These are phyloP conservation scores for Leuctra nigra DNA, from an alignment of 2,888 invertebrate genomes.

Conservation along the genomic window DNA sequence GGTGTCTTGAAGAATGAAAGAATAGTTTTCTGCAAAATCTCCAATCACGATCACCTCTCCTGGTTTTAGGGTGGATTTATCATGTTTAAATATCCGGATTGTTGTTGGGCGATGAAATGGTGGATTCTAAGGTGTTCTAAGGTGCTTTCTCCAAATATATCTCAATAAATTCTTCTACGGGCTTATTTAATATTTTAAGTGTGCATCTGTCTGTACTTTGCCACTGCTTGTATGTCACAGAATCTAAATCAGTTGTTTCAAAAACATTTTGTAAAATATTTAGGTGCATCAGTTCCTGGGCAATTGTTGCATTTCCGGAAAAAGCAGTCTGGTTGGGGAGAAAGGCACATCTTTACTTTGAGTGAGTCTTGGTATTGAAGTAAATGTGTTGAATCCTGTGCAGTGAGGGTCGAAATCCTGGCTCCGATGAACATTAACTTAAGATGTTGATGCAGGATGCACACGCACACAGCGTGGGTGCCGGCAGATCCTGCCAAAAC, in stretches of 20 bases:
- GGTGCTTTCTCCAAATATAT: constrained; percentile 20
- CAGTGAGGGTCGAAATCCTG: background rate
- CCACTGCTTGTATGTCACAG: constrained; percentile 29
- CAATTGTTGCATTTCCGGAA: background rate
- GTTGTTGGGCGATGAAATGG: constrained; percentile 25
- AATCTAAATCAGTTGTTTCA: constrained; percentile 20
- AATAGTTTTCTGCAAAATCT: constrained; percentile 24
- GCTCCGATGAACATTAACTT: background rate
- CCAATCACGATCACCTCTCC: constrained; percentile 25
- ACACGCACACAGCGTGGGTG: constrained; percentile 17
- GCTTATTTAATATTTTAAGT: constrained; percentile 26
- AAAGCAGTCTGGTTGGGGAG: background rate
- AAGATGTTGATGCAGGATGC: background rate
- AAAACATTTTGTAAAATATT: background rate
- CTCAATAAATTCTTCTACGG: constrained; percentile 26
- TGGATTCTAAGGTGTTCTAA: constrained; percentile 22
- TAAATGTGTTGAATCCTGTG: background rate
- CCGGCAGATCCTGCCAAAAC: constrained; percentile 7
- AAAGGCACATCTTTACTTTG: background rate
- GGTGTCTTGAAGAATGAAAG: constrained; percentile 21
- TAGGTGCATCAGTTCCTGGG: background rate
- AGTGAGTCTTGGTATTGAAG: background rate
- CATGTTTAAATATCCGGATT: constrained; percentile 22
- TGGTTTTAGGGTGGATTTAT: constrained; percentile 20
- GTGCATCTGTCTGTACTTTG: constrained; percentile 26